phyloP scores from a whole-genome alignment of 2,113 vertebrate genomes.

The Uropsilus gracilis region DNA sequence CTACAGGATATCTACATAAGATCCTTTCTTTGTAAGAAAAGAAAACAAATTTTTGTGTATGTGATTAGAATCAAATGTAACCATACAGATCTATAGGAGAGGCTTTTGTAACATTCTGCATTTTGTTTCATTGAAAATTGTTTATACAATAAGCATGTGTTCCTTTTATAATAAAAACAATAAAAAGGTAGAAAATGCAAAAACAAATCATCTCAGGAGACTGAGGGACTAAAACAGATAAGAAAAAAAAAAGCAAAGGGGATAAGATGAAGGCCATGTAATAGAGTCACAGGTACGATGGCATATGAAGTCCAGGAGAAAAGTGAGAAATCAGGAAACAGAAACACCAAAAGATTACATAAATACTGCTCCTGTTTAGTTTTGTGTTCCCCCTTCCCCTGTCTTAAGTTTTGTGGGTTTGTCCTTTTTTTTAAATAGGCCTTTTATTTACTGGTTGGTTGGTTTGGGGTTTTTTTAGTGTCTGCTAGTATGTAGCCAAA shows the following conservation, averaged over 20 bases:
- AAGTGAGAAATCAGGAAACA: neutral
- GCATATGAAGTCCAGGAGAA: neutral
- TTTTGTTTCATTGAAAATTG: neutral
- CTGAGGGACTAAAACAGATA: neutral
- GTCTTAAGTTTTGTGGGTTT: slow-evolving; percentile 52
- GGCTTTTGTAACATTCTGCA: neutral
- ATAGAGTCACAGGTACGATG: neutral
- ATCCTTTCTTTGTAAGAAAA: neutral
- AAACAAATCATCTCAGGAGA: neutral
- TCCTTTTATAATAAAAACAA: neutral
- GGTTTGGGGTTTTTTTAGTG: slow-evolving; percentile 22
- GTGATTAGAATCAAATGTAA: neutral
- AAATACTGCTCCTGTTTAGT: slow-evolving; percentile 39
- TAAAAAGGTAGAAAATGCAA: neutral
- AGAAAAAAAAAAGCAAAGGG: neutral
- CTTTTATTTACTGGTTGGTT: slow-evolving; percentile 62
- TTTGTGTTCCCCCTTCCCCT: neutral
- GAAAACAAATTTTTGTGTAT: neutral
- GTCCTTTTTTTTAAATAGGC: slow-evolving; percentile 18
- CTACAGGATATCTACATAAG: neutral
- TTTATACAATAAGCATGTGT: neutral
- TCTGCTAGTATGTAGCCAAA: slow-evolving; percentile 69
- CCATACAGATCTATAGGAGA: neutral
- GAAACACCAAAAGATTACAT: slow-evolving; percentile 3
- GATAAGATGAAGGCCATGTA: neutral